Evolutionary conservation across 2,797 vertebrate species (phyloP), one percentile per base, ranked within the genome.

Genomic region (Sarcoramphus papa): DNA sequence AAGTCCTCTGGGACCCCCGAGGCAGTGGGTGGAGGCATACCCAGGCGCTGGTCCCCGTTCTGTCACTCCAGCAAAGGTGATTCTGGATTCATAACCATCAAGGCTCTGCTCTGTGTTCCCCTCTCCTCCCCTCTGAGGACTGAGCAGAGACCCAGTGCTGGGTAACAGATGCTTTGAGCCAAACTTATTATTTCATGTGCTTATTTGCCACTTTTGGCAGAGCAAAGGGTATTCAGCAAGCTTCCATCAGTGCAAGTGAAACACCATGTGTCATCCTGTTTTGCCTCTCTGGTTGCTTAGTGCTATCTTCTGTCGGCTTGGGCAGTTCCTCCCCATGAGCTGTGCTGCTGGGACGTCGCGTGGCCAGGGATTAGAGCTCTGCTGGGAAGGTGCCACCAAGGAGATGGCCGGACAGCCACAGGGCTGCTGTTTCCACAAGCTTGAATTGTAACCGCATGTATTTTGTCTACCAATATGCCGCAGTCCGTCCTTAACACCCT

Each of bases 381-480:
- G 5, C 15, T 37, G 63, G 64, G 64, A 40, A 31, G 15, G 22
- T 31, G 17, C 3, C 51, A 11, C 47, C 7, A 4, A 27, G 54
- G 54, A 60, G 27, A 5, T 7, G 54, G 33, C 19, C 12, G 73
- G 47, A 53, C 37, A 28, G 8, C 18, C 43, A 14, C 21, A 37
- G 45, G 2, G 8, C 31, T 27, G 22, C 27, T 4, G 8, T 9
- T 51, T 60, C 47, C 7, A 3, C 22, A 25, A 35, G 28, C 9
- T 28, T 27, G 7, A 40, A 7, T 13, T 28, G 10, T 28, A 28
- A 22, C 27, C 12, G 25, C 27, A 0, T 3, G 2, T 19, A 6
- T 33, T 30, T 48, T n/a, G 28, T 5, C n/a, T 40, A 18, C 23
- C 27, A 3, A 1, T 7, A 1, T 4, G 3, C 17, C 2, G 9